Evolutionary conservation across 2,113 vertebrate genomes (phyloP).

Genomic region (Mustela nigripes): DNA sequence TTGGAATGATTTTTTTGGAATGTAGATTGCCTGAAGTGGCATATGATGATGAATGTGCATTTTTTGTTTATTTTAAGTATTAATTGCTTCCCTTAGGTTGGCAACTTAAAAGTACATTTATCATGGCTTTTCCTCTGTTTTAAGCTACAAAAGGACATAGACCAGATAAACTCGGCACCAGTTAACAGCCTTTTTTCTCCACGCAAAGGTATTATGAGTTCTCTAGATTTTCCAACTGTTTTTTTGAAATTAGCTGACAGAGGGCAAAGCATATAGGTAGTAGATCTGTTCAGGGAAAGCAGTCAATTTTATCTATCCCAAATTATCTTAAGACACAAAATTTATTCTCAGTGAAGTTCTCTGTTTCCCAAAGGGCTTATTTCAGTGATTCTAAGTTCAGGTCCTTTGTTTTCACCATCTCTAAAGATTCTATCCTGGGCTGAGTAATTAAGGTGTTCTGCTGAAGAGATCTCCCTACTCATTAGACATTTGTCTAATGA

Average conservation of each 20-base stretch:
- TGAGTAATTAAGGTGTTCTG: neutral
- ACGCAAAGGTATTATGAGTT: neutral
- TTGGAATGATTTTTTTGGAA: neutral
- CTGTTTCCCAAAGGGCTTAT: neutral
- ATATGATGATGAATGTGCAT: neutral
- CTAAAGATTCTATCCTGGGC: neutral
- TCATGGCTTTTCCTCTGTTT: neutral
- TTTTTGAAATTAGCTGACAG: neutral
- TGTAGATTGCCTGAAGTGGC: neutral
- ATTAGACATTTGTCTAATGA: neutral
- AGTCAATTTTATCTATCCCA: neutral
- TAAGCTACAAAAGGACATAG: neutral
- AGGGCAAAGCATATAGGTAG: neutral
- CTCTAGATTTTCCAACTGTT: neutral
- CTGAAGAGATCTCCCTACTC: neutral
- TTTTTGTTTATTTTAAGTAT: conserved; percentile 33
- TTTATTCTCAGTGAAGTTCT: neutral
- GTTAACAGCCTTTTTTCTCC: conserved; percentile 23
- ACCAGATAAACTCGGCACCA: neutral
- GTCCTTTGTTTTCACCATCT: neutral
- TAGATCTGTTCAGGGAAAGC: neutral
- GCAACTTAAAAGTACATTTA: conserved; percentile 26
- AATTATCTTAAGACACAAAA: conserved; percentile 21
- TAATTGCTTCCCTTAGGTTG: conserved; percentile 22
- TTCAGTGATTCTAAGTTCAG: conserved; percentile 7